Percentiles rank a stretch among this genome's conserved stretches.
These are phyloP conservation scores for Macrophya annulata DNA, from an alignment of 2,888 invertebrate genomes.

Conservation along the genomic window DNA sequence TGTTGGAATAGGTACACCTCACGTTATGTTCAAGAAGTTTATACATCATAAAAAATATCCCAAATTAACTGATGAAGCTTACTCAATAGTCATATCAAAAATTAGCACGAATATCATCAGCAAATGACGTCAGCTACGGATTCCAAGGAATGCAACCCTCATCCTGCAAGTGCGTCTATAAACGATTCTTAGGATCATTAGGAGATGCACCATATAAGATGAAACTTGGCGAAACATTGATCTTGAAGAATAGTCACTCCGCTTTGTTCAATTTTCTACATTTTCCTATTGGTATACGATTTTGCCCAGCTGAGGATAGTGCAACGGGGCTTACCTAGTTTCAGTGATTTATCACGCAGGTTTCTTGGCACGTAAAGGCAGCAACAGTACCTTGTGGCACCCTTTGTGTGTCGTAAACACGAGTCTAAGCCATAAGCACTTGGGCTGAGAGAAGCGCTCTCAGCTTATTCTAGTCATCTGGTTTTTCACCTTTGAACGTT, in stretches of 20 bases:
- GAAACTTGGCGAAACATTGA: background rate
- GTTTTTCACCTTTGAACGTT: constrained; percentile 42
- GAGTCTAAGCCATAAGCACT: constrained; percentile 30
- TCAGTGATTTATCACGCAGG: constrained; percentile 46
- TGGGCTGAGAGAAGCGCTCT: background rate
- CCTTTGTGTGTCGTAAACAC: constrained; percentile 51
- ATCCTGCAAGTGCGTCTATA: background rate
- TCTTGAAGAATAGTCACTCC: background rate
- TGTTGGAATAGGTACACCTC: background rate
- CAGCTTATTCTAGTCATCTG: constrained; percentile 47
- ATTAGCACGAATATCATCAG: background rate
- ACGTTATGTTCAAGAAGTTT: background rate
- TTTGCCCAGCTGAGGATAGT: background rate
- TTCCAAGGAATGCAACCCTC: background rate
- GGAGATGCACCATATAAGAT: background rate
- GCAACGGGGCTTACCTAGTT: constrained; percentile 16
- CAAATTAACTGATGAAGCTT: background rate
- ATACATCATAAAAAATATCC: background rate
- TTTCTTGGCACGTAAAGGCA: constrained; percentile 1
- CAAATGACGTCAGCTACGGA: background rate
- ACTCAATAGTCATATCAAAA: background rate
- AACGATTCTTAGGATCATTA: background rate
- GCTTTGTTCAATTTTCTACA: background rate
- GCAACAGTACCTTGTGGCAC: background rate
- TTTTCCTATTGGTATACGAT: background rate